A percentile compares a stretch with the other conserved stretches of the same genome.
phyloP scores from a whole-genome alignment of 2,113 vertebrate genomes.

The Amia ocellicauda region DNA sequence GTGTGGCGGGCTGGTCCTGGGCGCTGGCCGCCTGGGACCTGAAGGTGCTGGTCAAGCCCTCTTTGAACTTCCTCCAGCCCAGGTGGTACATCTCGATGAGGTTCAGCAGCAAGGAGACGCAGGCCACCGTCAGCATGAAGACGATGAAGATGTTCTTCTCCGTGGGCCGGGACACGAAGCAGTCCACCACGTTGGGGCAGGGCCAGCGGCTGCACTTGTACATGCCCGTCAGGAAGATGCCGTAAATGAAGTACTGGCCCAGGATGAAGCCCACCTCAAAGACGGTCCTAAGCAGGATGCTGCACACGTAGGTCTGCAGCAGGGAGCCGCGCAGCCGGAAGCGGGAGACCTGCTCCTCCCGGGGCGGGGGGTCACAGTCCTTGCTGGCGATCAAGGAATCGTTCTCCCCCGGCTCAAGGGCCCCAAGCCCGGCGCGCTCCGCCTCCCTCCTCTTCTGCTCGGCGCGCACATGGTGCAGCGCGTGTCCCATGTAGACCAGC shows the following conservation, averaged over 20 bases:
- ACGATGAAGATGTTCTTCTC: slow-evolving; percentile 8
- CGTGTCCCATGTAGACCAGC: slow-evolving; percentile 70
- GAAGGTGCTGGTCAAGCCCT: not conserved
- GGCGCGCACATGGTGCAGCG: slow-evolving; percentile 65
- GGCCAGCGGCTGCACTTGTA: not conserved
- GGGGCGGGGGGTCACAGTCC: too few relatives aligned
- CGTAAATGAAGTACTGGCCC: slow-evolving; percentile 2
- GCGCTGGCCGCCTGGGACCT: not conserved
- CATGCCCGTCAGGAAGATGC: not conserved
- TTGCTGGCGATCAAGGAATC: not conserved
- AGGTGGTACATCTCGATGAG: slow-evolving; percentile 4
- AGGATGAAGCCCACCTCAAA: not conserved
- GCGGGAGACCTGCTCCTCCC: not conserved
- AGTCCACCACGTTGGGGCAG: slow-evolving; percentile 4
- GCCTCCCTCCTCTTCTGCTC: slow-evolving; percentile 66
- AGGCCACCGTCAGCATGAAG: not conserved
- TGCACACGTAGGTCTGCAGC: not conserved
- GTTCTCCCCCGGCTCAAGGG: slow-evolving; percentile 30
- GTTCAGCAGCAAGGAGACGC: not conserved
- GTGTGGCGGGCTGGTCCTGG: not conserved
- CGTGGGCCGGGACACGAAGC: slow-evolving; percentile 4
- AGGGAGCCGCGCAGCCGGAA: not conserved
- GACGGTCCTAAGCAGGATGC: not conserved
- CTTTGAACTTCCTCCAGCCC: not conserved
- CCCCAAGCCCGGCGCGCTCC: too few relatives aligned